These are phyloP conservation scores for Pollicipes pollicipes DNA, from an alignment of 1,140 invertebrate species.

Conservation along the genomic window DNA sequence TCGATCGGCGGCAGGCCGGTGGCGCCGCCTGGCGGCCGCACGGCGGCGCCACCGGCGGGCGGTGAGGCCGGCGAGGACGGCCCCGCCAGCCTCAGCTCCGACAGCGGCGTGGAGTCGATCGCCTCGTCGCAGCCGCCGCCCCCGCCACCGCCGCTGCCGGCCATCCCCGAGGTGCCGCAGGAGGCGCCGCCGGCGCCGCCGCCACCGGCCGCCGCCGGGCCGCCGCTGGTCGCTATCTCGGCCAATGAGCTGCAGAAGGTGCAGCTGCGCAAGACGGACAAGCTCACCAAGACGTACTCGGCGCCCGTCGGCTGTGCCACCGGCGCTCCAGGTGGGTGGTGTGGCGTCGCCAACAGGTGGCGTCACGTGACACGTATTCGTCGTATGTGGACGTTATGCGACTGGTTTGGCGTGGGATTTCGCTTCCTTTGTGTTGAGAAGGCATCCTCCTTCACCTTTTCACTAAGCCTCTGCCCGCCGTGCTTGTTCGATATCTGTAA, in stretches of 20 bases:
- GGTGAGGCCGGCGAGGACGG: slow-evolving; percentile 15
- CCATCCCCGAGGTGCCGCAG: slow-evolving; percentile 17
- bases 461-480: too few relatives aligned
- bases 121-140: slow-evolving; percentile 12
- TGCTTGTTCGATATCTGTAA: too few relatives aligned
- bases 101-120: slow-evolving; percentile 18
- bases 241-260: slow-evolving; percentile 69
- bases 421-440: too few relatives aligned
- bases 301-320: slow-evolving; percentile 33
- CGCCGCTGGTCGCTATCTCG: slow-evolving; percentile 51
- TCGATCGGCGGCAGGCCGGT: slow-evolving; percentile 40
- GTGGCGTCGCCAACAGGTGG: too few relatives aligned
- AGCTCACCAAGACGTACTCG: slow-evolving; percentile 56
- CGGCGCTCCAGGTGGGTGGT: too few relatives aligned
- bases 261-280: slow-evolving; percentile 47
- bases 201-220: slow-evolving; percentile 35
- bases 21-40: background rate
- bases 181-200: slow-evolving; percentile 29
- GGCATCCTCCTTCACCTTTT: too few relatives aligned
- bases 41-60: slow-evolving; percentile 5
- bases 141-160: slow-evolving; percentile 16
- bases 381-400: too few relatives aligned
- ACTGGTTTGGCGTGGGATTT: too few relatives aligned
- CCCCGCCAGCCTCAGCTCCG: slow-evolving; percentile 21
- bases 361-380: too few relatives aligned